Percentiles rank a stretch among this genome's conserved stretches.
phyloP scores from a whole-genome alignment of 2,888 invertebrate species.

The Apocheima hispidaria region DNA sequence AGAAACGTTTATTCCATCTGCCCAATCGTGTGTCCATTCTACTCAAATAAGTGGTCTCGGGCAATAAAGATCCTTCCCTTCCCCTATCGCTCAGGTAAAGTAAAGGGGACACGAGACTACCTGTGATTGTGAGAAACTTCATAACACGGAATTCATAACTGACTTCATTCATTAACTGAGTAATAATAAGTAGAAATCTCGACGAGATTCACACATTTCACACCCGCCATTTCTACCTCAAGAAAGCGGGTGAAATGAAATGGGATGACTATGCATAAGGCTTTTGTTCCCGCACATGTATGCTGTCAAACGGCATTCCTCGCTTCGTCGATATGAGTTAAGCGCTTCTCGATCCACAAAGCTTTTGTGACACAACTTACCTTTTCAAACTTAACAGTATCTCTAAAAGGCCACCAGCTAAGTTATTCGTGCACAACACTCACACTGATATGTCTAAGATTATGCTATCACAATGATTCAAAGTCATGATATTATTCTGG shows the following conservation, averaged over 20 bases:
- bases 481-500: constrained; percentile 73
- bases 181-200: constrained; percentile 39
- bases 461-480: constrained; percentile 62
- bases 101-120: constrained; percentile 70
- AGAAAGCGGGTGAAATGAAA: constrained; percentile 72
- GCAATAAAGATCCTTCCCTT: constrained; percentile 73
- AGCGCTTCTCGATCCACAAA: constrained; percentile 79
- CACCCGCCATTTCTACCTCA: constrained; percentile 53
- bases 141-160: constrained; percentile 52
- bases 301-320: constrained; percentile 85
- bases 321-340: constrained; percentile 80
- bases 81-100: constrained; percentile 76
- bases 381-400: constrained; percentile 84
- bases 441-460: constrained; percentile 67
- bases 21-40: constrained; percentile 62
- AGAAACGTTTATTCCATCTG: constrained; percentile 50
- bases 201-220: constrained; percentile 45
- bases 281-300: constrained; percentile 85
- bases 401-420: constrained; percentile 66
- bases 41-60: constrained; percentile 71
- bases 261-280: constrained; percentile 80
- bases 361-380: constrained; percentile 83
- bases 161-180: constrained; percentile 54
- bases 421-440: constrained; percentile 70
- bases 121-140: constrained; percentile 72